A percentile compares a stretch with the other conserved stretches of the same genome.
These are phyloP conservation scores for Tridacna crocea DNA, from an alignment of 2,888 invertebrate genomes.

Conservation along the genomic window DNA sequence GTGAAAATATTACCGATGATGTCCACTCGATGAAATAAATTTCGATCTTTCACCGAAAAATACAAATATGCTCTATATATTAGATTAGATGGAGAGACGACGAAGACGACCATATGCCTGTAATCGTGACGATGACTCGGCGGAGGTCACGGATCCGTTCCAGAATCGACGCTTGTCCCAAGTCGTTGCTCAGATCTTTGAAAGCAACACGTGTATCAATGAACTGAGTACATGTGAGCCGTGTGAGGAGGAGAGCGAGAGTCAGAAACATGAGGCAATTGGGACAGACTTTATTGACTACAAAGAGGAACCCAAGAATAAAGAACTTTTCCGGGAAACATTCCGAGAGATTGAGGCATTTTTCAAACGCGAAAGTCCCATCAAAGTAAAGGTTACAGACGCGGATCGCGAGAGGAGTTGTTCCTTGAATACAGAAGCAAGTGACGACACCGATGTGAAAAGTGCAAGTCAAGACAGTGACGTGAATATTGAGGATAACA, in stretches of 20 bases:
- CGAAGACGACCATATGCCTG: not conserved
- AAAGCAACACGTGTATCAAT: constrained; percentile 38
- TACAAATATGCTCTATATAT: too few relatives aligned
- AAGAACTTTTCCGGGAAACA: constrained; percentile 48
- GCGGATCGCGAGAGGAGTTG: not conserved
- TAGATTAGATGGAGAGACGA: not conserved
- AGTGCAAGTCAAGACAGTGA: not conserved
- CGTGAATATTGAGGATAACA: not conserved
- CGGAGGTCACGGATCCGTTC: constrained; percentile 40
- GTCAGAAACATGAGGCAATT: constrained; percentile 19
- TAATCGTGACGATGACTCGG: not conserved
- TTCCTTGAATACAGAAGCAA: not conserved
- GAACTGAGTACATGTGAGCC: constrained; percentile 22
- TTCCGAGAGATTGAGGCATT: constrained; percentile 37
- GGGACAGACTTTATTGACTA: constrained; percentile 58
- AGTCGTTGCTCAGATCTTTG: constrained; percentile 55
- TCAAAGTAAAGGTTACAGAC: constrained; percentile 14
- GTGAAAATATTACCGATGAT: too few relatives aligned
- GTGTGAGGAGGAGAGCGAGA: constrained; percentile 11
- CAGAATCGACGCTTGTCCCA: constrained; percentile 50
- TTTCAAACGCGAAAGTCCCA: constrained; percentile 15
- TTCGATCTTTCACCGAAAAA: too few relatives aligned
- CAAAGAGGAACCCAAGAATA: constrained; percentile 60
- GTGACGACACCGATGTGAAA: not conserved
- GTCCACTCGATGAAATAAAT: too few relatives aligned